A percentile compares a stretch with the other conserved stretches of the same genome.
These are phyloP conservation scores for Geotrupes spiniger DNA, from an alignment of 2,888 invertebrate species.

Conservation along the genomic window DNA sequence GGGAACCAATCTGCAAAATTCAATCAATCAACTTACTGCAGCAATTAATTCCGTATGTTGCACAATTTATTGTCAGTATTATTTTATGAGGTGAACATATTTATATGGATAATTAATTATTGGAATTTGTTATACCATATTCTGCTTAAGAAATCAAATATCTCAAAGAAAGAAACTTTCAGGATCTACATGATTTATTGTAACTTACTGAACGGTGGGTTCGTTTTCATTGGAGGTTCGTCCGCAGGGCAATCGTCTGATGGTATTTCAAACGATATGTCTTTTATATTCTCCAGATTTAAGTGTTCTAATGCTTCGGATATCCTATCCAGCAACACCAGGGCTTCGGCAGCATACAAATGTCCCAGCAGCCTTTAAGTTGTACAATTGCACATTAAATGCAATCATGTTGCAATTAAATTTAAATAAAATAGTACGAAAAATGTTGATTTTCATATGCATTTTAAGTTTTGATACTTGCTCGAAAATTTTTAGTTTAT, in stretches of 20 bases:
- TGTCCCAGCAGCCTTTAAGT: constrained; percentile 71
- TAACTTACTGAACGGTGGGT: constrained; percentile 43
- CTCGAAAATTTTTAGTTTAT: background rate
- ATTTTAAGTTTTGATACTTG: too few relatives aligned
- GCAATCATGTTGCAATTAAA: background rate
- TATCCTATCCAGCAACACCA: constrained; percentile 77
- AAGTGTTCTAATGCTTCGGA: constrained; percentile 81
- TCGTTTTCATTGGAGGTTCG: constrained; percentile 42
- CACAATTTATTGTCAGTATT: too few relatives aligned
- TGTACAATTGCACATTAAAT: constrained; percentile 54
- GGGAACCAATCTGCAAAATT: constrained; percentile 62
- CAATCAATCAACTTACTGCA: too few relatives aligned
- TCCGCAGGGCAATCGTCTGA: constrained; percentile 52
- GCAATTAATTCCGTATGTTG: too few relatives aligned
- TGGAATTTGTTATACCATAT: too few relatives aligned
- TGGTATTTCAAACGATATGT: constrained; percentile 51
- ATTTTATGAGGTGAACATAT: too few relatives aligned
- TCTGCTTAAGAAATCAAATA: too few relatives aligned
- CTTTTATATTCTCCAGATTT: constrained; percentile 69
- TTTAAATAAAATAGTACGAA: too few relatives aligned
- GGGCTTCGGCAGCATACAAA: constrained; percentile 86
- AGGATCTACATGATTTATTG: too few relatives aligned
- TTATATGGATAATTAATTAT: too few relatives aligned
- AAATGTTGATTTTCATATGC: too few relatives aligned
- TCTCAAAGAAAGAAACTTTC: too few relatives aligned